These are phyloP conservation scores for Parnassius glacialis DNA, from an alignment of 2,888 invertebrate species.

Conservation along the genomic window DNA sequence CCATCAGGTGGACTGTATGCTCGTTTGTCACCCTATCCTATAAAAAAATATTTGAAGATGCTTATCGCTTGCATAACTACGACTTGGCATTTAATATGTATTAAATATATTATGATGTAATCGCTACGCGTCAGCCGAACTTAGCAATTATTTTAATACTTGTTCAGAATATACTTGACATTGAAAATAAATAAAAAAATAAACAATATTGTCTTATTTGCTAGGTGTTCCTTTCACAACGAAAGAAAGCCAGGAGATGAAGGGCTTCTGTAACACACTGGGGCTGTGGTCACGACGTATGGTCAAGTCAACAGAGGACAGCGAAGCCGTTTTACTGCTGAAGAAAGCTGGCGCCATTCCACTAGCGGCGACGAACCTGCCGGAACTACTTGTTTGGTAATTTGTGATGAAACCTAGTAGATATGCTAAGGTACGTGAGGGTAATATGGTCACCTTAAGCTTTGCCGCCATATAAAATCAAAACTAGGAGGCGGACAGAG, in stretches of 20 bases:
- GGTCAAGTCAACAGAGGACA: slow-evolving; percentile 85
- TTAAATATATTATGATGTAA: no score
- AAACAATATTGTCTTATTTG: slow-evolving; percentile 5
- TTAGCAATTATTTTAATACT: neutral
- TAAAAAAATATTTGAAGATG: no score
- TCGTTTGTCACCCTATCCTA: no score
- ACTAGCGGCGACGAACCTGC: slow-evolving; percentile 92
- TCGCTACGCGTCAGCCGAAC: neutral
- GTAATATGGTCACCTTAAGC: no score
- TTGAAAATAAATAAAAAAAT: no score
- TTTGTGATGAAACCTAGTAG: slow-evolving; percentile 3
- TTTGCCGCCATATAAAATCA: no score
- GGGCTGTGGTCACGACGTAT: slow-evolving; percentile 85
- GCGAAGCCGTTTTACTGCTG: slow-evolving; percentile 85
- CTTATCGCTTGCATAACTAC: no score
- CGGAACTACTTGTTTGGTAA: slow-evolving; percentile 94
- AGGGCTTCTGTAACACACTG: slow-evolving; percentile 86
- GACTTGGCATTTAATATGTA: no score
- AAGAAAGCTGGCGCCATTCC: slow-evolving; percentile 93
- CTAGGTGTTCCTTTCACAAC: slow-evolving; percentile 94
- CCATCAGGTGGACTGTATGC: no score
- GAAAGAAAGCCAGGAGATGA: slow-evolving; percentile 92
- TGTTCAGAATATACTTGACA: no score
- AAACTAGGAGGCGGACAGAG: no score
- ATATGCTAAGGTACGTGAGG: no score